phyloP scores from a whole-genome alignment of 2,888 invertebrate species.

The Plebejus melissa region DNA sequence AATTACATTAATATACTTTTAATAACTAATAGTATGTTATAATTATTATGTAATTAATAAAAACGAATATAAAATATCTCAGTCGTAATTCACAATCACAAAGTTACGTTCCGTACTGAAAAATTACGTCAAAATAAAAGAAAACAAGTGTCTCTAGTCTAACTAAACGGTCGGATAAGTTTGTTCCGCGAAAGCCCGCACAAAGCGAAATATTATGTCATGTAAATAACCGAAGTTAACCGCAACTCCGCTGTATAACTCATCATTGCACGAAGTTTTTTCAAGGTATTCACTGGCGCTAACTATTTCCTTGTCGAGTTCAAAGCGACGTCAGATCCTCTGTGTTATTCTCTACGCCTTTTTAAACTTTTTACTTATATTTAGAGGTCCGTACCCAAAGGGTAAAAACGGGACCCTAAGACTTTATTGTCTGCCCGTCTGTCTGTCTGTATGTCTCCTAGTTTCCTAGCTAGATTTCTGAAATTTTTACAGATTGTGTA shows the following conservation, averaged over 20 bases:
- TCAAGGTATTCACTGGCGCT: slow-evolving; percentile 10
- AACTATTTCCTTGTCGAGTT: slow-evolving; percentile 21
- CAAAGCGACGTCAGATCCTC: slow-evolving; percentile 10
- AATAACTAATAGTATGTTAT: too few species aligned
- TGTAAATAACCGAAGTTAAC: slow-evolving; percentile 5
- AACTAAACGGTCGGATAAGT: not conserved
- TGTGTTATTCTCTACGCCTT: slow-evolving; percentile 16
- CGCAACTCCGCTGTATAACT: not conserved
- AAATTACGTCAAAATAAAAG: not conserved
- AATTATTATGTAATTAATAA: not conserved
- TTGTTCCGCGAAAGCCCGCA: not conserved
- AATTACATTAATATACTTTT: too few species aligned
- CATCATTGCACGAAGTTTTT: slow-evolving; percentile 8
- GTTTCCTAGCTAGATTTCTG: too few species aligned
- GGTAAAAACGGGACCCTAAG: too few species aligned
- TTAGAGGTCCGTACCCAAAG: too few species aligned
- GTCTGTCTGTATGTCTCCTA: too few species aligned
- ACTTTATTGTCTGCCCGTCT: too few species aligned
- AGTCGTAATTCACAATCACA: not conserved
- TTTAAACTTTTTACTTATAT: not conserved
- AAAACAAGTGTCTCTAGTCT: not conserved
- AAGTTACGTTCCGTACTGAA: not conserved
- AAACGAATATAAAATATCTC: not conserved
- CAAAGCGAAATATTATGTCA: not conserved
- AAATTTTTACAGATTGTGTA: too few species aligned